Conservation (phyloP, 2,113 vertebrate genomes). For the Ovis aries region ARS-UI_Ramb_v3.0 NC_056069.1:60953001-60953500, state of each 20-base stretch:
- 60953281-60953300: neutral
- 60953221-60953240: fast-evolving
- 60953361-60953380: neutral
- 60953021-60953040: fast-evolving
- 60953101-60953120: neutral
- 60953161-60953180: neutral
- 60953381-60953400: neutral
- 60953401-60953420: neutral
- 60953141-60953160: neutral
- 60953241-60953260: neutral
- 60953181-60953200: neutral
- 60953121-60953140: neutral
- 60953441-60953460: too few relatives aligned
- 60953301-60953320: neutral
- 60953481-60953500: neutral
- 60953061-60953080: neutral
- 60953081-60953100: neutral
- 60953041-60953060: neutral
- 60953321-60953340: neutral
- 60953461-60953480: neutral
- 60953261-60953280: neutral
- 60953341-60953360: neutral
- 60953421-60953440: fast-evolving
- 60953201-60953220: neutral
- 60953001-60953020: fast-evolving